Evolutionary conservation across 2,888 invertebrate species (phyloP).

Genomic region (Diarsia brunnea): DNA sequence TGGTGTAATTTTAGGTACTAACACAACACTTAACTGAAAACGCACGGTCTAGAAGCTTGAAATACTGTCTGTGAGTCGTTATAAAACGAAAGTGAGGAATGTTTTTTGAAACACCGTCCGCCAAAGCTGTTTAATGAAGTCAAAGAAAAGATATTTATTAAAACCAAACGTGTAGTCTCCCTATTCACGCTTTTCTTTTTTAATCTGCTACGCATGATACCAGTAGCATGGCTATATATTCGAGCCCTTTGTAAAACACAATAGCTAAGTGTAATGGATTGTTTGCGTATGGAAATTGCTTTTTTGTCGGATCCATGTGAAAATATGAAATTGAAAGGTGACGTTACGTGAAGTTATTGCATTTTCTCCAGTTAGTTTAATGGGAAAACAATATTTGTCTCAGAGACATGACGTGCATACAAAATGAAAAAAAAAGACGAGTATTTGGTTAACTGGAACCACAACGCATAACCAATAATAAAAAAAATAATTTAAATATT

Average conservation of each 20-base stretch:
- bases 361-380: neutral
- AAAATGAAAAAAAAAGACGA: too few relatives aligned
- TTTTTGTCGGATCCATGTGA: conserved; percentile 15
- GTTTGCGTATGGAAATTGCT: conserved; percentile 3
- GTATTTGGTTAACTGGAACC: too few relatives aligned
- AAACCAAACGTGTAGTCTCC: neutral
- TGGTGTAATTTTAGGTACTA: too few relatives aligned
- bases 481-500: too few relatives aligned
- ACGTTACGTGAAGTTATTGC: conserved; percentile 2
- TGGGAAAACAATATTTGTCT: neutral
- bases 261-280: conserved; percentile 1
- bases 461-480: too few relatives aligned
- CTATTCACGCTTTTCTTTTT: neutral
- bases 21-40: too few relatives aligned
- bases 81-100: neutral
- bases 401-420: too few relatives aligned
- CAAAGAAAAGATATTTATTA: neutral
- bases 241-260: conserved; percentile 9
- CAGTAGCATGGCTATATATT: conserved; percentile 5
- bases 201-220: neutral
- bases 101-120: neutral
- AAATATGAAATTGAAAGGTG: conserved; percentile 14
- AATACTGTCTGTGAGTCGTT: too few relatives aligned
- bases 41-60: neutral
- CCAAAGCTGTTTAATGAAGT: neutral